Evolutionary conservation across 2,113 vertebrate genomes (phyloP).

Genomic region (Cygnus buccinator): DNA sequence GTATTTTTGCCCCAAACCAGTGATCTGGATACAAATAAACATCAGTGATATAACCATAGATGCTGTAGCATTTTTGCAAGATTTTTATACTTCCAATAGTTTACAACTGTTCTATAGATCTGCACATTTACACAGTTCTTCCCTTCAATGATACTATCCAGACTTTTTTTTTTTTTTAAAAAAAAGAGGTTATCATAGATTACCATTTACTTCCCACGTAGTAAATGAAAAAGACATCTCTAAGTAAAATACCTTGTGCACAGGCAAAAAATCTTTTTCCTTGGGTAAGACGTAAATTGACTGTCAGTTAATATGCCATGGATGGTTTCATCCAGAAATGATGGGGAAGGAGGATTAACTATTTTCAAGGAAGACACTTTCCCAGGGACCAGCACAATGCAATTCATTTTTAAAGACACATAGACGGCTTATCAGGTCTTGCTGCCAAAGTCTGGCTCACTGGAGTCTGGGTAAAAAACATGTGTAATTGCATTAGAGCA

Average conservation of each 20-base stretch:
- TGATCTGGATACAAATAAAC: background rate
- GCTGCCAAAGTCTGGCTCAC: conserved; percentile 55
- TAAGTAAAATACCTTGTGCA: background rate
- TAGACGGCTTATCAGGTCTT: conserved; percentile 57
- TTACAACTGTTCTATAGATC: background rate
- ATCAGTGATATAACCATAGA: background rate
- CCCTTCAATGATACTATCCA: background rate
- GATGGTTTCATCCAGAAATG: background rate
- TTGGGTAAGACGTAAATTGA: background rate
- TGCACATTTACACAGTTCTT: background rate
- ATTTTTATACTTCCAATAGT: background rate
- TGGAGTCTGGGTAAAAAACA: conserved; percentile 53
- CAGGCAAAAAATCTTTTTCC: background rate
- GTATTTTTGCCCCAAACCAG: background rate
- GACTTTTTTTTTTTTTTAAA: background rate
- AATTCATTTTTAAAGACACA: conserved; percentile 59
- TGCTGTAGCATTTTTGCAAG: background rate
- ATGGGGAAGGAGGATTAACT: conserved; percentile 57
- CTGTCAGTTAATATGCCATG: background rate
- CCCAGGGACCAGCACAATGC: conserved; percentile 66
- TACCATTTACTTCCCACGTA: background rate
- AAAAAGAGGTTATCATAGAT: background rate
- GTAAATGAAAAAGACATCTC: background rate
- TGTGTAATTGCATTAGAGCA: conserved; percentile 72
- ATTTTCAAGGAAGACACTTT: conserved; percentile 74